Conservation (phyloP, 2,888 invertebrate species). For the Autographa gamma region DNA sequence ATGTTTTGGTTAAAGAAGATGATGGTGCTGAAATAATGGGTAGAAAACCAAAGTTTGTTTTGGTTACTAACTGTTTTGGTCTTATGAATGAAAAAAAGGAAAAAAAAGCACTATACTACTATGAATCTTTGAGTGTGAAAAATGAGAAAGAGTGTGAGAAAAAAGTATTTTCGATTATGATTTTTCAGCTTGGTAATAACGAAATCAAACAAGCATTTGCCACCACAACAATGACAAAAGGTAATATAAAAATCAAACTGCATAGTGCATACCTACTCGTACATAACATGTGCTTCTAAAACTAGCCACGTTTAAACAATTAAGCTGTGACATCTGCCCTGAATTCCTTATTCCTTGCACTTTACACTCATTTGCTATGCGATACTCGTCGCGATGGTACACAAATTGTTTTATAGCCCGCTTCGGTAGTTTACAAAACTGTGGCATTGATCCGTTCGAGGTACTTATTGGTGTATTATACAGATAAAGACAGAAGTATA, state of each 20-base stretch:
- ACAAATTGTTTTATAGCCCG: constrained; percentile 30
- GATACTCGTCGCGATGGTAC: constrained; percentile 27
- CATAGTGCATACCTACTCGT: not conserved
- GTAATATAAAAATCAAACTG: not conserved
- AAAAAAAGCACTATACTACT: too few relatives aligned
- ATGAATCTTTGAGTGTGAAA: too few relatives aligned
- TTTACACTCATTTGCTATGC: constrained; percentile 40
- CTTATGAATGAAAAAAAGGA: too few relatives aligned
- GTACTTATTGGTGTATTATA: not conserved
- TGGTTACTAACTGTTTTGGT: too few relatives aligned
- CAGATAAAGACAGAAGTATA: constrained; percentile 22
- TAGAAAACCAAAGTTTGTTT: too few relatives aligned
- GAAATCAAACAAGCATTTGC: too few relatives aligned
- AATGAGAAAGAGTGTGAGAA: too few relatives aligned
- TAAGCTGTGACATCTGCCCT: constrained; percentile 33
- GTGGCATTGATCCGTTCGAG: constrained; percentile 29
- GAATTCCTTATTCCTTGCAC: constrained; percentile 34
- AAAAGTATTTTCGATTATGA: too few relatives aligned
- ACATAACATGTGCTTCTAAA: not conserved
- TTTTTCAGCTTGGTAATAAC: too few relatives aligned
- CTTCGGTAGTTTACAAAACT: constrained; percentile 39
- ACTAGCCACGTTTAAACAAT: constrained; percentile 45
- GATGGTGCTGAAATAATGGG: too few relatives aligned
- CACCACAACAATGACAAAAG: not conserved
- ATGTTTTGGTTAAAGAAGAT: too few relatives aligned